A percentile compares a stretch with the other conserved stretches of the same genome.
Conservation (phyloP, 2,888 invertebrate species). For the Leucozona laternaria region DNA sequence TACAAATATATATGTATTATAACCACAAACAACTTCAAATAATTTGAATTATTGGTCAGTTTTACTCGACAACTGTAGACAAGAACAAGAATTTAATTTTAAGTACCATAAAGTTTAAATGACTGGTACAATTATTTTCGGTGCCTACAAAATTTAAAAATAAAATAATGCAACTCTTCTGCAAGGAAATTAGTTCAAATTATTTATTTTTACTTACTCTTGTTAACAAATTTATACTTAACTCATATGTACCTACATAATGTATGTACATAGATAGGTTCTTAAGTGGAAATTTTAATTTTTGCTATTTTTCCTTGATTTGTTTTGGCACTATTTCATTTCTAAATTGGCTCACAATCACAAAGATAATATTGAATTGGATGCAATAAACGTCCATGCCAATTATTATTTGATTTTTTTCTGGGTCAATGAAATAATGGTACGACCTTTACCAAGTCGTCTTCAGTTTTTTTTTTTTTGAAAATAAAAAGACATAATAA, state of each 20-base stretch:
- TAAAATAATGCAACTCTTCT: too few relatives aligned
- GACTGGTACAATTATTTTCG: too few relatives aligned
- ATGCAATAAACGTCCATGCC: slow-evolving; percentile 55
- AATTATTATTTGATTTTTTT: slow-evolving; percentile 47
- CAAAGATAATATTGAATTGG: slow-evolving; percentile 30
- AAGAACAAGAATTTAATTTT: too few relatives aligned
- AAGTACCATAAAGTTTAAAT: too few relatives aligned
- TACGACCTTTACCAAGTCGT: slow-evolving; percentile 7
- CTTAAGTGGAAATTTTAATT: slow-evolving; percentile 59
- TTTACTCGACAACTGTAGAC: too few relatives aligned
- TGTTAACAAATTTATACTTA: not conserved
- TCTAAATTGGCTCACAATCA: slow-evolving; percentile 28
- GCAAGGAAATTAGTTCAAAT: not conserved
- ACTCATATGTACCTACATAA: not conserved
- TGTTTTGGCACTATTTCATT: slow-evolving; percentile 61
- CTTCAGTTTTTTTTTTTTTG: not conserved
- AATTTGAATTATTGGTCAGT: too few relatives aligned
- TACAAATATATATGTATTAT: too few relatives aligned
- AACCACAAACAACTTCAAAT: too few relatives aligned
- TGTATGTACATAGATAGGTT: not conserved
- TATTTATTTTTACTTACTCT: not conserved
- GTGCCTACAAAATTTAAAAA: too few relatives aligned
- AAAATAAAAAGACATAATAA: slow-evolving; percentile 22
- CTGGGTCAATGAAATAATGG: slow-evolving; percentile 21
- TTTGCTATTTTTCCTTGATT: slow-evolving; percentile 42